A percentile compares a stretch with the other conserved stretches of the same genome.
Evolutionary conservation across 1,140 invertebrate species (phyloP).

Genomic region (Temnothorax nylanderi): DNA sequence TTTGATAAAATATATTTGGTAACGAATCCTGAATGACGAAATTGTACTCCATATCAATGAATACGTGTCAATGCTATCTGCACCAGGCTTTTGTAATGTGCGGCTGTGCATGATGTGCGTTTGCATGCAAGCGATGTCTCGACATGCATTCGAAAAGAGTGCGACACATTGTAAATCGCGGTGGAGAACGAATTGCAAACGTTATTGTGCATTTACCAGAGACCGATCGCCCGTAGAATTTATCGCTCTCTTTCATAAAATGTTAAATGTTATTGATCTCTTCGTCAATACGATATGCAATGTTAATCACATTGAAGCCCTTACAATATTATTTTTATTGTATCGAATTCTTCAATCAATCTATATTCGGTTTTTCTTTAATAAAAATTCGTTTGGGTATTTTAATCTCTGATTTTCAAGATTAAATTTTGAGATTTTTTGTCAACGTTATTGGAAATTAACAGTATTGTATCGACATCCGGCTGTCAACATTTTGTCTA

Average conservation of each 20-base stretch:
- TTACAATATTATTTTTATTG: slow-evolving; percentile 3
- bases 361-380: not conserved
- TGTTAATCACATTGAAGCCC: slow-evolving; percentile 12
- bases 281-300: not conserved
- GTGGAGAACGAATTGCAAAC: slow-evolving; percentile 30
- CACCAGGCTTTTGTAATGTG: slow-evolving; percentile 60
- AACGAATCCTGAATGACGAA: slow-evolving; percentile 67
- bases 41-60: slow-evolving; percentile 68
- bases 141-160: slow-evolving; percentile 50
- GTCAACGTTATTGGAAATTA: not conserved
- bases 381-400: not conserved
- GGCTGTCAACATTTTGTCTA: not conserved
- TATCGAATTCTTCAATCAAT: not conserved
- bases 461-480: not conserved
- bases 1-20: slow-evolving; percentile 64
- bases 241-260: slow-evolving; percentile 27
- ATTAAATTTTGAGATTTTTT: slow-evolving; percentile 18
- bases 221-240: slow-evolving; percentile 29
- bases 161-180: slow-evolving; percentile 42
- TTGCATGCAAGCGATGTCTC: slow-evolving; percentile 50
- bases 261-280: slow-evolving; percentile 36
- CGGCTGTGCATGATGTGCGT: slow-evolving; percentile 64
- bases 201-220: slow-evolving; percentile 56
- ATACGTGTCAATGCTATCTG: slow-evolving; percentile 67
- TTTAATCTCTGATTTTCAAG: not conserved